Evolutionary conservation across 1,140 invertebrate species (phyloP), one percentile per base, ranked within the genome.

Genomic region (Diachasmimorpha longicaudata): DNA sequence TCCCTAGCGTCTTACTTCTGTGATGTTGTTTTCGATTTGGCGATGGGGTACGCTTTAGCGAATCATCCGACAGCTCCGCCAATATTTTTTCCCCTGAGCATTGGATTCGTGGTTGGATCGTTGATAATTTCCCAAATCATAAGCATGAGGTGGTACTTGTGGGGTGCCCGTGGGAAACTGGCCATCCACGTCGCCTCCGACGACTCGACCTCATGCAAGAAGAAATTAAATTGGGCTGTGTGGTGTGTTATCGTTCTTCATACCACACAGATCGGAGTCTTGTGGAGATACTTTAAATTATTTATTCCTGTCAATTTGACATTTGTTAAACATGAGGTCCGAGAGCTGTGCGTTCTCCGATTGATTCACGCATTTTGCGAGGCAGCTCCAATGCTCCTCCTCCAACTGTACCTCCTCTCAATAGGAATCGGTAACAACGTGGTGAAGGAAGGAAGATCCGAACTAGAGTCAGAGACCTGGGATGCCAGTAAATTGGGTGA

Each of bases 1-100:
- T 96, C 95, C 11, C 89, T 97, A 67, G 94, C 94, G n/a, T 95
- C 94, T 2, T 96, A 97, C 86, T 97, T 97, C 87, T 97, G 95
- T 89, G 95, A 96, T 90, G 92, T 96, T 55, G 95, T 96, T 3
- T 97, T 97, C 84, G 95, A 97, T 86, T 90, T 96, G 39, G 92
- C 96, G 46, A 94, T 95, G 90, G 92, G 93, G 14, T 96, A 96
- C 86, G 95, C 95, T 8, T 88, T 96, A 5, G 93, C 94, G 76
- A 91, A 94, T 81, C 90, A 88, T 77, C 79, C 80, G 1, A 91
- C 52, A 90, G 91, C 52, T 87, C 92, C 84, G 88, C 88, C 80
- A 80, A 90, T 75, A 90, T 92, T 86, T 91, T 94, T 85, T 87
- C 86, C 91, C 0, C 89, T 94, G 4, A 93, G 93, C 63, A 87